Conservation (phyloP, 2,797 vertebrate species). For the Lepus oiostolus region DNA sequence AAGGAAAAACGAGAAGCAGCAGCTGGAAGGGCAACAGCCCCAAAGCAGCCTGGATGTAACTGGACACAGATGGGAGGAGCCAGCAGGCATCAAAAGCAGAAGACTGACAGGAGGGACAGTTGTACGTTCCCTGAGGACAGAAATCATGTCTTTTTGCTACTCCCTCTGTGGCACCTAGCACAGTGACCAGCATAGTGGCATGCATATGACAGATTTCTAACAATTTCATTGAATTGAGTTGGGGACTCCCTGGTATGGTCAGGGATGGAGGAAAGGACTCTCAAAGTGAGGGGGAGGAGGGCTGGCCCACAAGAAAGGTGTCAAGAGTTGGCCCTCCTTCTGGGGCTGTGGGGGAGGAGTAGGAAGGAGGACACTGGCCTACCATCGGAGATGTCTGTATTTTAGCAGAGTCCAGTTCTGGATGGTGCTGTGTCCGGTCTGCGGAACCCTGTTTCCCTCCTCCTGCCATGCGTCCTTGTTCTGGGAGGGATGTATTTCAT, state of each 20-base stretch:
- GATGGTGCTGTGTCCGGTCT: constrained; percentile 67
- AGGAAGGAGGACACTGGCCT: neutral
- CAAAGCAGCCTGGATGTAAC: neutral
- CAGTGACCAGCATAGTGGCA: neutral
- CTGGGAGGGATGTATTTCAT: constrained; percentile 67
- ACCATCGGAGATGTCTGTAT: constrained; percentile 48
- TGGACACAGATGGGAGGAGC: neutral
- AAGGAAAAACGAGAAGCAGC: constrained; percentile 31
- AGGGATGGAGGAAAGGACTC: constrained; percentile 1
- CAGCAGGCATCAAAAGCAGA: neutral
- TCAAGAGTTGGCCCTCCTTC: neutral
- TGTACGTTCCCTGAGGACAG: neutral
- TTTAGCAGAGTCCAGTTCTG: constrained; percentile 75
- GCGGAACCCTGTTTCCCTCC: constrained; percentile 62
- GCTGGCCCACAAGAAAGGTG: neutral
- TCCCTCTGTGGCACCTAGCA: neutral
- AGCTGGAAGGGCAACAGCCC: neutral
- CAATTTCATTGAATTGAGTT: neutral
- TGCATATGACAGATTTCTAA: neutral
- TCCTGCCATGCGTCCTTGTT: constrained; percentile 75
- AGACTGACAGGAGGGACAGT: neutral
- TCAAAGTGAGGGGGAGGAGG: neutral
- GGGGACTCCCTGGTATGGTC: neutral
- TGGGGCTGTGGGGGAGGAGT: neutral
- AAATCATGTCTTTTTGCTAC: neutral